These are phyloP conservation scores for Pelagia noctiluca DNA, from an alignment of 30 jellyfish, hydroid and myxozoan species.

Conservation along the genomic window DNA sequence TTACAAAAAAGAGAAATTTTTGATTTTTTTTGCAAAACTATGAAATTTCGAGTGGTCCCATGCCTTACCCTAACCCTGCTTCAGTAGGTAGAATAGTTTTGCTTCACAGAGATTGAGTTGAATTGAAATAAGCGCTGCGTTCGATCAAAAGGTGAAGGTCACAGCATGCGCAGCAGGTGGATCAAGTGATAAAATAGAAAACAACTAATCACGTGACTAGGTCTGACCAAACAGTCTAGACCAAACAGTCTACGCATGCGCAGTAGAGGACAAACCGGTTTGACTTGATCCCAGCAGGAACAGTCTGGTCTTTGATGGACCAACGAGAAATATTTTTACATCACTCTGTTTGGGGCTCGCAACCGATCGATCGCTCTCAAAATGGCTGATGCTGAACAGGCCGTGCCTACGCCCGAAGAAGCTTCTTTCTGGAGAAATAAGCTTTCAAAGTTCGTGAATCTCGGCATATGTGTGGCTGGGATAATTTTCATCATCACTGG, in stretches of 20 bases:
- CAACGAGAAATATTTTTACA: background rate
- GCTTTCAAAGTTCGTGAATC: constrained; percentile 55
- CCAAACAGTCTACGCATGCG: constrained; percentile 58
- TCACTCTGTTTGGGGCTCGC: background rate
- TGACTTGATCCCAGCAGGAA: constrained; percentile 33
- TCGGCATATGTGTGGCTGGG: constrained; percentile 66
- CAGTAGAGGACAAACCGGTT: constrained; percentile 21
- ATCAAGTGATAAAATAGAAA: no score
- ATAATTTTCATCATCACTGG: constrained; percentile 64
- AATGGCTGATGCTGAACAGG: constrained; percentile 5
- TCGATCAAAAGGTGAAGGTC: no score
- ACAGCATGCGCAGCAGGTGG: no score
- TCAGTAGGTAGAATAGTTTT: no score
- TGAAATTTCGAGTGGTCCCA: no score
- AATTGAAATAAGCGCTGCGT: no score
- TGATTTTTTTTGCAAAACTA: no score
- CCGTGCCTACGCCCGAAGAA: constrained; percentile 18
- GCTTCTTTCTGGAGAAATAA: constrained; percentile 32
- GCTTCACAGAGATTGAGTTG: no score
- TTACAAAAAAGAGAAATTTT: no score
- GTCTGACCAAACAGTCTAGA: constrained; percentile 78
- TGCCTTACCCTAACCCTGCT: no score
- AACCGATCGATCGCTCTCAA: background rate
- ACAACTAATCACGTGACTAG: constrained; percentile 52
- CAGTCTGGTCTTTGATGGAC: background rate